A percentile compares a stretch with the other conserved stretches of the same genome.
Conservation (phyloP, 2,113 vertebrate genomes). For the Dermatemys mawii region DNA sequence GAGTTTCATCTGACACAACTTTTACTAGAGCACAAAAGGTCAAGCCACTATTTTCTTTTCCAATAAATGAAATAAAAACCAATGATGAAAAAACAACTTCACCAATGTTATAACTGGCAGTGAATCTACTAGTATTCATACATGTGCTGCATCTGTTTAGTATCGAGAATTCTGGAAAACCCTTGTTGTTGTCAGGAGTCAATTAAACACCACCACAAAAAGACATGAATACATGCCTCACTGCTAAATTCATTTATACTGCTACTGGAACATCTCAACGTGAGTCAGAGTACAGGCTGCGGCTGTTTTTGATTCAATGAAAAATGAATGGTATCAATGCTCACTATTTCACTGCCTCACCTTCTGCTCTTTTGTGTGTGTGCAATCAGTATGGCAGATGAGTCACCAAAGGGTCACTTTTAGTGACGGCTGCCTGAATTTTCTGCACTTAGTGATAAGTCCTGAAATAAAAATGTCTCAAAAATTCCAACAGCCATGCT, state of each 20-base stretch:
- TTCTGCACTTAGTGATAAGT: neutral
- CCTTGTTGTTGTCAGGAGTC: neutral
- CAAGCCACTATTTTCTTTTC: neutral
- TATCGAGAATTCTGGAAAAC: neutral
- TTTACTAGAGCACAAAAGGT: neutral
- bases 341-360: neutral
- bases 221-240: neutral
- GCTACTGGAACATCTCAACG: fast-evolving
- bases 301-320: neutral
- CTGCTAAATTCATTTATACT: neutral
- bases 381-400: neutral
- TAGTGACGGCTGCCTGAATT: neutral
- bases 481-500: neutral
- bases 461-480: neutral
- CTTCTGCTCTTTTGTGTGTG: neutral
- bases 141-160: neutral
- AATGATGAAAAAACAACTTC: neutral
- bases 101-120: neutral
- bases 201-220: neutral
- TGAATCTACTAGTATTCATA: neutral
- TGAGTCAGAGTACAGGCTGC: neutral
- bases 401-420: neutral
- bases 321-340: neutral
- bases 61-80: neutral
- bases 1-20: neutral